Base-by-base conservation (phyloP, 2,888 invertebrate species). In the Crocallis elinguaria region DNA sequence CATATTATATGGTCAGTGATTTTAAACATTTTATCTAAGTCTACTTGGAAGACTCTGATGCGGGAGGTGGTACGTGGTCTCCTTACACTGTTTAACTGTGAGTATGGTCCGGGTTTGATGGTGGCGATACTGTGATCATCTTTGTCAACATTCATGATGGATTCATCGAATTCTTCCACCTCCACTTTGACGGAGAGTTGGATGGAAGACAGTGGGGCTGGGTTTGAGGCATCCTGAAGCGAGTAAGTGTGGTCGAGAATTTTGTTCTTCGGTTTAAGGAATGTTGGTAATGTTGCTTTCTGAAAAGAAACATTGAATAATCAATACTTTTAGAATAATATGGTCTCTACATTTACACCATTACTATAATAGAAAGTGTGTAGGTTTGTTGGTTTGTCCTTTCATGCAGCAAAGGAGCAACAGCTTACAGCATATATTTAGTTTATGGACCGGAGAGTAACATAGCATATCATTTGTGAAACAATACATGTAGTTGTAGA, bases 81-180 rank as follows among this genome's bases (percentile, higher is more conserved):
- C 1, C 9, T 11, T 0, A 4, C 1, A n/a, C n/a, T 25, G 25
- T n/a, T 25, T 25, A 25, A n/a, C 1, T 1, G 9, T 2, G 7
- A 7, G 1, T 9, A 25, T 2, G 25, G 25, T n/a, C 25, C 25
- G 2, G 25, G 2, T 9, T n/a, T 25, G 9, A 25, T 2, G 25
- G 9, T 25, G 9, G n/a, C 3, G 9, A 25, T n/a, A n/a, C n/a
- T n/a, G n/a, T n/a, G 25, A 3, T 25, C 25, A 1, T 25, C 8
- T 25, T 12, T 29, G 6, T 27, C 39, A 11, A 12, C 11, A 1
- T 23, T 13, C 11, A 54, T 38, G 39, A 27, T 29, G 17, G 32
- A 19, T 4, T 55, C 46, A 1, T 66, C 56, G 13, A 48, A 65
- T 0, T 62, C 52, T 33, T 73, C 73, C 0, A 73, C 55, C 12